Percentiles rank a stretch among this genome's conserved stretches.
phyloP scores from a whole-genome alignment of 2,888 invertebrate species.

The Chloromyia formosa region DNA sequence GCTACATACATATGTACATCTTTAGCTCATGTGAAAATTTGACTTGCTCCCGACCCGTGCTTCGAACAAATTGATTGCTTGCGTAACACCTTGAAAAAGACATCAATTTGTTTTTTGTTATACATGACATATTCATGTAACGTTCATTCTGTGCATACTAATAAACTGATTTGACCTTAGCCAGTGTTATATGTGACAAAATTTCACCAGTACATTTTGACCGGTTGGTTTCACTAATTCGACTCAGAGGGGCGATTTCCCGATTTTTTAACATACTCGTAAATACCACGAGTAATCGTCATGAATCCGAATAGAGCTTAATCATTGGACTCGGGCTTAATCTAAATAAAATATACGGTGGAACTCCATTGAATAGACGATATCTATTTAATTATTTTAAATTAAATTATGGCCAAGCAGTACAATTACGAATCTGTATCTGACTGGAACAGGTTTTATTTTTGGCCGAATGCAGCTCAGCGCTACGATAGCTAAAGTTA shows the following conservation, averaged over 20 bases:
- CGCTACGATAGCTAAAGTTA: background rate
- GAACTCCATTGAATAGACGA: no score
- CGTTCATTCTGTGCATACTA: slow-evolving; percentile 29
- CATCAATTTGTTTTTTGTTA: background rate
- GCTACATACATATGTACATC: background rate
- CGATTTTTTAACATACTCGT: no score
- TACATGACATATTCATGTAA: background rate
- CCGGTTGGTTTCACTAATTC: no score
- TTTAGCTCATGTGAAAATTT: background rate
- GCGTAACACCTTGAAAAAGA: background rate
- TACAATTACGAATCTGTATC: background rate
- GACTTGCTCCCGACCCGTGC: background rate
- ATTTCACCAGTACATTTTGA: background rate
- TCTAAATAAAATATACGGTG: no score
- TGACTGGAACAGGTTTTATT: background rate
- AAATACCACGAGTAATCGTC: no score
- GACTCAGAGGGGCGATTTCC: no score
- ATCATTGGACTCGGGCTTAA: no score
- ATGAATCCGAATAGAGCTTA: no score
- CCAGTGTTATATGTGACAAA: background rate
- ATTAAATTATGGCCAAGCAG: background rate
- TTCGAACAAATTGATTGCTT: background rate
- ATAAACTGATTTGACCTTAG: slow-evolving; percentile 36
- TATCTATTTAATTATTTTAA: background rate
- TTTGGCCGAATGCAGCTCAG: background rate